A percentile compares a stretch with the other conserved stretches of the same genome.
Conservation (phyloP, 2,888 invertebrate genomes). For the Adineta ricciae region DNA sequence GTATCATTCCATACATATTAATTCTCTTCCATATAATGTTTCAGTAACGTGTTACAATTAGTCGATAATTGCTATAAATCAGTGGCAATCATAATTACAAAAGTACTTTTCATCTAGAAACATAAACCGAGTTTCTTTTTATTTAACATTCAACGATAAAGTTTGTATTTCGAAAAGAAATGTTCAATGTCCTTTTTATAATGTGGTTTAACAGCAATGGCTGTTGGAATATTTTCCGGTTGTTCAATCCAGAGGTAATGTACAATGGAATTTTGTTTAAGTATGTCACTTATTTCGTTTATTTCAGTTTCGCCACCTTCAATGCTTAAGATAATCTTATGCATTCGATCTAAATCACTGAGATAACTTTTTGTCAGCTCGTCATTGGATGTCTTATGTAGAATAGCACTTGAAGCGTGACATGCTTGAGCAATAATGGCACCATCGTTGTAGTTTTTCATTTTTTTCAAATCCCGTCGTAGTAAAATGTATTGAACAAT, state of each 20-base stretch:
- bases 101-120: too few relatives aligned
- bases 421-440: slow-evolving; percentile 34
- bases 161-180: slow-evolving; percentile 65
- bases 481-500: slow-evolving; percentile 33
- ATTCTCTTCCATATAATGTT: too few relatives aligned
- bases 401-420: slow-evolving; percentile 25
- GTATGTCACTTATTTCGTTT: slow-evolving; percentile 59
- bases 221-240: slow-evolving; percentile 88
- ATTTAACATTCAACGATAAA: slow-evolving; percentile 10
- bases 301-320: slow-evolving; percentile 50
- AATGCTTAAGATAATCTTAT: slow-evolving; percentile 28
- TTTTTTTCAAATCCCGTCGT: slow-evolving; percentile 30
- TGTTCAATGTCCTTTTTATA: slow-evolving; percentile 70
- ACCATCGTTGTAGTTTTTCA: slow-evolving; percentile 23
- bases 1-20: too few relatives aligned
- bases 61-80: too few relatives aligned
- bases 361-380: slow-evolving; percentile 24
- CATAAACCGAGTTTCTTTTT: too few relatives aligned
- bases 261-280: slow-evolving; percentile 64
- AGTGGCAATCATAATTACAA: too few relatives aligned
- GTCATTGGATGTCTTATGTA: slow-evolving; percentile 26
- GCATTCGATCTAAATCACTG: slow-evolving; percentile 27
- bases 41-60: too few relatives aligned
- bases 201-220: slow-evolving; percentile 83
- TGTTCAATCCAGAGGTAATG: slow-evolving; percentile 93